A percentile compares a stretch with the other conserved stretches of the same genome.
phyloP scores from a whole-genome alignment of 2,113 vertebrate genomes.

The Cryptotis parvus region DNA sequence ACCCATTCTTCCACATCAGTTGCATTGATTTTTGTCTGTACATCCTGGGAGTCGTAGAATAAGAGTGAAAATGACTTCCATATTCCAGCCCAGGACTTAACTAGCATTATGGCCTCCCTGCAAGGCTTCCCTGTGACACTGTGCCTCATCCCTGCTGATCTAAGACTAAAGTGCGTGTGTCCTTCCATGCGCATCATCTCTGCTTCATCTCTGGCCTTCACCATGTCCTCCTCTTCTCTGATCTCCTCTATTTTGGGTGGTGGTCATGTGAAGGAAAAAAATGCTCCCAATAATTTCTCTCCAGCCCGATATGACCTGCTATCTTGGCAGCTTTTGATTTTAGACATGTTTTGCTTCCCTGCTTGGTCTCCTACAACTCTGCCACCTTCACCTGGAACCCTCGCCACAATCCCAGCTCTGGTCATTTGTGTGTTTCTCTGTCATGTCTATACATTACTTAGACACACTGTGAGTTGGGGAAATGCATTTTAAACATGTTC shows the following conservation, averaged over 20 bases:
- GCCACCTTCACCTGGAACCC: conserved; percentile 68
- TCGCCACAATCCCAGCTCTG: conserved; percentile 70
- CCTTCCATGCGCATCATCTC: conserved; percentile 57
- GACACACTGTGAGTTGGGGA: conserved; percentile 82
- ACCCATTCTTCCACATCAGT: not conserved
- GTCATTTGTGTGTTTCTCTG: conserved; percentile 82
- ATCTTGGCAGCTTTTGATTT: conserved; percentile 81
- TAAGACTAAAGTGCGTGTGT: conserved; percentile 60
- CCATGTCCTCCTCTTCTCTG: conserved; percentile 59
- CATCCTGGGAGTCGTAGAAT: conserved; percentile 64
- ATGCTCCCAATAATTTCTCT: conserved; percentile 75
- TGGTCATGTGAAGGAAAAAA: conserved; percentile 68
- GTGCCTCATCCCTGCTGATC: conserved; percentile 44
- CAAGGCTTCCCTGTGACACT: conserved; percentile 66
- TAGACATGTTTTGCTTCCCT: conserved; percentile 69
- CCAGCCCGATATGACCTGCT: conserved; percentile 71
- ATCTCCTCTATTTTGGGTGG: conserved; percentile 73
- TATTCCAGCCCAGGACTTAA: conserved; percentile 19
- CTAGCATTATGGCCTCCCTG: conserved; percentile 58
- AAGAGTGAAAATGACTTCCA: not conserved
- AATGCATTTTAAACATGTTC: conserved; percentile 76
- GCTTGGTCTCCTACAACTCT: conserved; percentile 52
- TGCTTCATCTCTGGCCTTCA: conserved; percentile 69
- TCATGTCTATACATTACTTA: conserved; percentile 76
- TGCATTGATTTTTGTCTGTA: conserved; percentile 69